Evolutionary conservation across 2,797 vertebrate species (phyloP).

Genomic region (Amblyraja radiata): DNA sequence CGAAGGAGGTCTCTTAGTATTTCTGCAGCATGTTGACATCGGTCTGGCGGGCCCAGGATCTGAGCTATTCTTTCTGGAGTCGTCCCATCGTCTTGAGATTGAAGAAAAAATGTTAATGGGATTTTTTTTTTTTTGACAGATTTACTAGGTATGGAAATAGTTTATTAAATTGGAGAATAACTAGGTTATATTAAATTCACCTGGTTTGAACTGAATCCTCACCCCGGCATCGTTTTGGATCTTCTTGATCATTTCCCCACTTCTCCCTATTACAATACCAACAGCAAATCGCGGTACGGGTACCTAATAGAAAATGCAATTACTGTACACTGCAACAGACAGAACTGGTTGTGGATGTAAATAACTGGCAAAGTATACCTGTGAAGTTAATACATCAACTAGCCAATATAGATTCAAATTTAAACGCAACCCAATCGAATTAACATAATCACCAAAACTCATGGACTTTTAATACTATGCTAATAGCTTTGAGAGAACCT

Average conservation of each 20-base stretch:
- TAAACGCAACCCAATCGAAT: not conserved
- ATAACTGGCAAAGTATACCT: not conserved
- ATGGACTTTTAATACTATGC: not conserved
- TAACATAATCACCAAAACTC: not conserved
- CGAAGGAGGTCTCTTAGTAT: constrained; percentile 91
- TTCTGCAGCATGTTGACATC: constrained; percentile 92
- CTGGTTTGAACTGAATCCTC: constrained; percentile 97
- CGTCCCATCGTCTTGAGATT: constrained; percentile 81
- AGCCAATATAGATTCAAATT: not conserved
- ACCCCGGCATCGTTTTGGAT: constrained; percentile 99
- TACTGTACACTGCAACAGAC: not conserved
- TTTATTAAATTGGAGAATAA: not conserved
- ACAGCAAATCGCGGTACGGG: constrained; percentile 96
- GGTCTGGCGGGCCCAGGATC: constrained; percentile 92
- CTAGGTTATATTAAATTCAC: constrained; percentile 48
- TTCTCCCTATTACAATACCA: constrained; percentile 95
- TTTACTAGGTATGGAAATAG: not conserved
- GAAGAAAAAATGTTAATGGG: constrained; percentile 11
- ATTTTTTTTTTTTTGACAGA: not conserved
- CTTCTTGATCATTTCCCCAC: constrained; percentile 99
- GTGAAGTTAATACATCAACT: not conserved
- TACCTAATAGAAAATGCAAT: constrained; percentile 60
- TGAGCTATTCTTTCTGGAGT: constrained; percentile 96
- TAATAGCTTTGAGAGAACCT: not conserved
- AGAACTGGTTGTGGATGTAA: not conserved